Evolutionary conservation across 2,113 vertebrate genomes (phyloP), one percentile per base, ranked within the genome.

Genomic region (Candoia aspera): DNA sequence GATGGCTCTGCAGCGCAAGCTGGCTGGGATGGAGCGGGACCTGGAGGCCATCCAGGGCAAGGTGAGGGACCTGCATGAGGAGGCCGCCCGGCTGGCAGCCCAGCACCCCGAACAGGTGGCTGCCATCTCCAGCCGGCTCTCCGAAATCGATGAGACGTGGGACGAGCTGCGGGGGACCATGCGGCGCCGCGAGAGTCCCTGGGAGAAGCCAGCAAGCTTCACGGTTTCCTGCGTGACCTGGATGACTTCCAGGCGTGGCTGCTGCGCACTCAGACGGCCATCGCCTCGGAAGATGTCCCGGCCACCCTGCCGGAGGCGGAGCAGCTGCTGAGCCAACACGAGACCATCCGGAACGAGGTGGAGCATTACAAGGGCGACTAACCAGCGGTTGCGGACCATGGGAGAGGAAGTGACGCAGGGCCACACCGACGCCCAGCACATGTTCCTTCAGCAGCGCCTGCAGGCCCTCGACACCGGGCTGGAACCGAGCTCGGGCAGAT

Each of bases 201-300:
- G 97, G 99, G 98, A 0, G 99, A 99, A 93, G 99, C 99, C 8
- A 98, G 98, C 95, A 98, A 98, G 93, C 97, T 99, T 15, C 99
- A 99, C 95, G 98, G 98, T 64, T 99, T 99, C 97, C 98, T 99
- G 87, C 96, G 98, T 19, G 99, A 99, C 90, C 95, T 99, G 94
- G 98, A 98, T 19, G 98, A 98, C 55, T 98, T 99, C 95, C 99
- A 99, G 97, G 98, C 97, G 0, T 99, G 99, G 99, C 96, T 99
- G 0, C 97, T 98, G 13, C 98, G 98, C 54, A 99, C 99, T 0
- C 98, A 99, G 95, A 99, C 98, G 0, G 98, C 98, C 0, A 98
- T 99, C 59, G 99, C 98, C 49, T 99, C 99, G 0, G 98, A 99
- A 92, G 99, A 99, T 89, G 98, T 98, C 13, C 99, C 99, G 0